Percentiles rank a stretch among this genome's conserved stretches.
These are phyloP conservation scores for Blera fallax DNA, from an alignment of 2,888 invertebrate genomes.

Conservation along the genomic window DNA sequence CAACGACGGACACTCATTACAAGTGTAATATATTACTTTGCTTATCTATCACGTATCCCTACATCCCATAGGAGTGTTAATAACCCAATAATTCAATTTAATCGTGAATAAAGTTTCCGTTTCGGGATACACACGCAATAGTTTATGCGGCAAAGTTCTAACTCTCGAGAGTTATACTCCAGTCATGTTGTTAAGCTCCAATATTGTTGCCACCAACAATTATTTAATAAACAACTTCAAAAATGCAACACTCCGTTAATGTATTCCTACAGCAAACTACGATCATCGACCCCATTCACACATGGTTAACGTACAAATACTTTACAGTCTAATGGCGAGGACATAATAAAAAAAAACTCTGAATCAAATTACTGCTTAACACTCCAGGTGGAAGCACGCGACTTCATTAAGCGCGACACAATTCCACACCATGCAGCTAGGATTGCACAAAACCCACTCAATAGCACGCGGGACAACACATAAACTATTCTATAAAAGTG, in stretches of 20 bases:
- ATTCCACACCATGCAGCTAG: constrained; percentile 7
- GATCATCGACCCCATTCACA: constrained; percentile 34
- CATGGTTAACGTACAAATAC: constrained; percentile 29
- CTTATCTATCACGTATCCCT: background rate
- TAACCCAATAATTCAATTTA: constrained; percentile 18
- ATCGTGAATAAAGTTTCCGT: constrained; percentile 3
- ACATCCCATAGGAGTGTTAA: constrained; percentile 12
- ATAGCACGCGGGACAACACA: constrained; percentile 26
- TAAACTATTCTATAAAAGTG: constrained; percentile 56
- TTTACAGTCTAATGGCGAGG: background rate
- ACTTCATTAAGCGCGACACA: constrained; percentile 61
- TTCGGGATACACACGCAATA: constrained; percentile 19
- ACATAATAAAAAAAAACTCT: constrained; percentile 52
- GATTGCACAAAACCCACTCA: background rate
- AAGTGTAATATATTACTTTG: background rate
- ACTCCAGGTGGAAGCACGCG: constrained; percentile 53
- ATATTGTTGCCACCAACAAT: background rate
- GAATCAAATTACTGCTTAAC: constrained; percentile 55
- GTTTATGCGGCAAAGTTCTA: background rate
- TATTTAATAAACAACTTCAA: constrained; percentile 19
- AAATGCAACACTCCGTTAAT: constrained; percentile 9
- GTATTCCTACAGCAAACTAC: background rate
- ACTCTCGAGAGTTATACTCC: background rate
- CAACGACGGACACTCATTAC: background rate
- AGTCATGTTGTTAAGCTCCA: background rate